A percentile compares a stretch with the other conserved stretches of the same genome.
Conservation (phyloP, 2,113 vertebrate genomes). For the Potamarius usumacintae region DNA sequence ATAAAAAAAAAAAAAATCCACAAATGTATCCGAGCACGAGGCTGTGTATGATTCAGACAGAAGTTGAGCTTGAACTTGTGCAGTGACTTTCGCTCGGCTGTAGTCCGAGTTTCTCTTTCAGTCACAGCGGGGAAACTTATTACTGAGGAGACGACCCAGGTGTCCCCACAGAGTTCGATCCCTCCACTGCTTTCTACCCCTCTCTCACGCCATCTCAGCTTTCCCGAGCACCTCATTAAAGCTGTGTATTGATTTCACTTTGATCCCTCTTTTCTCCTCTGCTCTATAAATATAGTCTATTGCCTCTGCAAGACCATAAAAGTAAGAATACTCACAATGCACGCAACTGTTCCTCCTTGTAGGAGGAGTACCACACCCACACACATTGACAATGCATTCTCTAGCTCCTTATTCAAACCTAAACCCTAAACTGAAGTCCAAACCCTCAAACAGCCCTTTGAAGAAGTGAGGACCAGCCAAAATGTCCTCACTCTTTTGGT, state of each 20-base stretch:
- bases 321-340: conserved; percentile 56
- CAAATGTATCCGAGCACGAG: not conserved
- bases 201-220: conserved; percentile 25
- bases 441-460: no score
- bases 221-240: conserved; percentile 68
- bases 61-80: not conserved
- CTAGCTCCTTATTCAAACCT: no score
- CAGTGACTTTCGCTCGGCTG: not conserved
- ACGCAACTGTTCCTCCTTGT: not conserved
- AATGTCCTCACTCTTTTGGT: no score
- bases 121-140: not conserved
- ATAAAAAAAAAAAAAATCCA: not conserved
- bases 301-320: conserved; percentile 57
- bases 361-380: not conserved
- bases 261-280: conserved; percentile 51
- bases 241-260: conserved; percentile 68
- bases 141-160: not conserved
- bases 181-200: not conserved
- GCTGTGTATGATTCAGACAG: not conserved
- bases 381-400: no score
- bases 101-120: not conserved
- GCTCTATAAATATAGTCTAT: conserved; percentile 56
- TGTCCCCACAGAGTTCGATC: not conserved
- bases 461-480: no score
- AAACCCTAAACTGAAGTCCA: no score